Conservation (phyloP, 2,113 vertebrate species). For the Coracopsis vasa region DNA sequence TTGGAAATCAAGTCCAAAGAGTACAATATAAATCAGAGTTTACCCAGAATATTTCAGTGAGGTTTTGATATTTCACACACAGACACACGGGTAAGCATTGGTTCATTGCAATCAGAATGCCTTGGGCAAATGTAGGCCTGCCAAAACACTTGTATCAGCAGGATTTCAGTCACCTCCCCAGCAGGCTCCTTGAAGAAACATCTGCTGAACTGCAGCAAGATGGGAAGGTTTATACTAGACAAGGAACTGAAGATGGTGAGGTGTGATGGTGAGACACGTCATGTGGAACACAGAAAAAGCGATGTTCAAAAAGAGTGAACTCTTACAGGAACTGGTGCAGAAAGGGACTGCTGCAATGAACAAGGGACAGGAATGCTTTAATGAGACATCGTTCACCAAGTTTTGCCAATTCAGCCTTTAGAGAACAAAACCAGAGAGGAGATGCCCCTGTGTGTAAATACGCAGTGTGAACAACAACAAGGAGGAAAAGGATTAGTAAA, state of each 20-base stretch:
- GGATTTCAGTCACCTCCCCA: not conserved
- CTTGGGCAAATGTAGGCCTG: not conserved
- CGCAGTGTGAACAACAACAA: not conserved
- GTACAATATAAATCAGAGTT: not conserved
- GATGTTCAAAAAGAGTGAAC: not conserved
- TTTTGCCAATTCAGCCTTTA: not conserved
- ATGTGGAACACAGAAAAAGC: not conserved
- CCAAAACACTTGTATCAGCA: not conserved
- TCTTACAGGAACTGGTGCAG: not conserved
- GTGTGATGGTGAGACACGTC: not conserved
- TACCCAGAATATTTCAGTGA: not conserved
- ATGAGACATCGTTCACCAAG: not conserved
- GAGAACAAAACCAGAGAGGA: not conserved
- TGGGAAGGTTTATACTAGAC: not conserved
- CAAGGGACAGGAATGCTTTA: not conserved
- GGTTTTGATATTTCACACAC: rapidly evolving
- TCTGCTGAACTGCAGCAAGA: not conserved
- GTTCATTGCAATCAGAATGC: not conserved
- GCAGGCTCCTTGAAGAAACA: not conserved
- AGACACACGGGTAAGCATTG: not conserved
- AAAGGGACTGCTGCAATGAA: not conserved
- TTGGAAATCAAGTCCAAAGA: not conserved
- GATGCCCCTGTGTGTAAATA: not conserved
- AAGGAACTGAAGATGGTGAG: not conserved
- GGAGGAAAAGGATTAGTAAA: not conserved